A percentile compares a stretch with the other conserved stretches of the same genome.
phyloP scores from a whole-genome alignment of 1,140 invertebrate genomes.

The Streblospio benedicti region DNA sequence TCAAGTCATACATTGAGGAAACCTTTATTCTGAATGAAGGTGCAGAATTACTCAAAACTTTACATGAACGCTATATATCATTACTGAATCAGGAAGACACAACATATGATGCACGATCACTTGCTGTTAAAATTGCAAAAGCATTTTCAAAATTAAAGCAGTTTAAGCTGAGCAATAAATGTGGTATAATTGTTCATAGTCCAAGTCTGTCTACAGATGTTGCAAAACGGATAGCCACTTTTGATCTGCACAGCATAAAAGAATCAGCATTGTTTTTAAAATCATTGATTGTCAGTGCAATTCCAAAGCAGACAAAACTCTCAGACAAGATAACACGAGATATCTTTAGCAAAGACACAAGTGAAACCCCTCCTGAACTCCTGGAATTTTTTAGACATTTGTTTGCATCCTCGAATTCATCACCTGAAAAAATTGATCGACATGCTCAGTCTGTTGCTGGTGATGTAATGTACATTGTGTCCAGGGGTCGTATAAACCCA shows the following conservation, averaged over 20 bases:
- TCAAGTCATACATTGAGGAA: not conserved
- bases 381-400: not conserved
- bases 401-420: not conserved
- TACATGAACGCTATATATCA: not conserved
- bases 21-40: not conserved
- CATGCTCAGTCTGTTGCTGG: not conserved
- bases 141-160: not conserved
- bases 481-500: constrained; percentile 2
- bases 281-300: not conserved
- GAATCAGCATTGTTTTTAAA: not conserved
- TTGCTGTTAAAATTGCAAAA: not conserved
- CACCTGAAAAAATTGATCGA: not conserved
- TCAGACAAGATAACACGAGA: not conserved
- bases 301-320: not conserved
- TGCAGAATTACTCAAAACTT: not conserved
- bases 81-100: too few species aligned
- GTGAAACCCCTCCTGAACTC: not conserved
- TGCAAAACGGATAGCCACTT: not conserved
- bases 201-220: not conserved
- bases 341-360: not conserved
- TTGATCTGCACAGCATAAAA: not conserved
- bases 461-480: not conserved
- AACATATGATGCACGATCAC: not conserved
- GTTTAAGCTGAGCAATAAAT: not conserved
- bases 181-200: not conserved